Base-by-base conservation (phyloP, 2,797 vertebrate species). In the Gallinago stenura region DNA sequence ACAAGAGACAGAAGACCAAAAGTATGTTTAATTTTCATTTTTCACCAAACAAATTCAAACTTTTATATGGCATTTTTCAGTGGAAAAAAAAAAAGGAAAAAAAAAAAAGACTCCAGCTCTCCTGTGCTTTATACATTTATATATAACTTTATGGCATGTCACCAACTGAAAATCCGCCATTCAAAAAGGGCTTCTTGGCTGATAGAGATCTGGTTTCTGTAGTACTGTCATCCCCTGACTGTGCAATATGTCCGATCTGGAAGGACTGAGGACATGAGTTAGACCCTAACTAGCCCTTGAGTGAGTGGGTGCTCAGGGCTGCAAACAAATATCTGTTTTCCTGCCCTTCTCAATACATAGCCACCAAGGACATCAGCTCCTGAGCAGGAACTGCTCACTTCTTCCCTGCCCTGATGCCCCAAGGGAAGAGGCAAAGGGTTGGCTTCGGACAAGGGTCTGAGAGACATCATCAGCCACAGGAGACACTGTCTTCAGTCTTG, bases 51-150 rank as follows among this genome's bases (percentile, higher is more conserved):
- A 39, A 78, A 30, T 6, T 35, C 12, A 57, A 65, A 50, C 5
- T 22, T 58, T 2, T 37, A 25, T 20, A 66, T 10, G 12, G 7
- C 37, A 28, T 65, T 90, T 93, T 60, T 79, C 9, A 56, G 65
- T 4, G 7, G 13, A 2, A 1, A 1, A 30, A 46, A 37, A 46
- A 41, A 15, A 28, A 41, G 10, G 11, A 1, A 1, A 1, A 30
- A 46, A 35, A 15, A 30, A 28, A 6, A 54, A 9, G 6, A 57
- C 18, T 53, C 19, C 48, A 28, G 24, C 17, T 73, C 4, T 68
- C 39, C 31, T 64, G 20, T 0, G 2, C 7, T 83, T 89, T 57
- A 48, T 37, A 48, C 7, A 68, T 25, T 17, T 64, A 53, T 41
- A 53, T 3, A 5, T 31, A 73, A 77, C 16, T 64, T 43, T 7